Evolutionary conservation across 2,113 vertebrate genomes (phyloP), one percentile per base, ranked within the genome.

Genomic region (Chloropsis hardwickii): DNA sequence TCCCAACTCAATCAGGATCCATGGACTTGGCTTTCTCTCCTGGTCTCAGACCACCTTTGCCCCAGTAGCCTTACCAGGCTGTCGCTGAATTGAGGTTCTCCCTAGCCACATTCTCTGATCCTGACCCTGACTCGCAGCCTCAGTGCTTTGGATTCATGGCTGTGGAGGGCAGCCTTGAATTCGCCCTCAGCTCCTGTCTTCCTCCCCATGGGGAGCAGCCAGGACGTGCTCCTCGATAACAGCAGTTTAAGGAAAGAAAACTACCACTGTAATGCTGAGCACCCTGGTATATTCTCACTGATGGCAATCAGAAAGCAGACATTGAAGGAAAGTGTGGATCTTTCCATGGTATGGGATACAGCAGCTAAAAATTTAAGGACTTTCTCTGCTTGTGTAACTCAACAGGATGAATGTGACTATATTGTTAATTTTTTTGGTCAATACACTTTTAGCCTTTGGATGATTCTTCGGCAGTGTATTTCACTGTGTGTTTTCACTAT

Each of bases 21-120:
- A n/a, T 9, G 10, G 23, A 27, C 0, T 0, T 31, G 37, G 21
- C 14, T 50, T 82, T 35, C 2, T 11, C 22, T 19, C 17, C 61
- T 45, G 10, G 8, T 8, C 45, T 73, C 66, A 22, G 31, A n/a
- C 1, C 0, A 31, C 3, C 5, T 23, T 27, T 70, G 19, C 28
- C 6, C 15, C 44, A 17, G 14, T 20, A 29, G 29, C 16, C 12
- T 66, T 70, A 31, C 4, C 4, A 76, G n/a, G 18, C 4, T 66
- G 22, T 39, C 23, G 22, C 21, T 47, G 23, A 14, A 25, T 6
- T 0, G 0, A 60, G 8, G 3, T 6, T 60, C 33, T 7, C 8
- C 17, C 24, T 65, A 6, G 3, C 11, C 22, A 9, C 5, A 9
- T 2, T 45, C 4, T 67, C 28, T 78, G 44, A 48, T 24, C 9